A percentile compares a stretch with the other conserved stretches of the same genome.
Conservation (phyloP, 2,888 invertebrate species). For the Acanthosepion esculentum region DNA sequence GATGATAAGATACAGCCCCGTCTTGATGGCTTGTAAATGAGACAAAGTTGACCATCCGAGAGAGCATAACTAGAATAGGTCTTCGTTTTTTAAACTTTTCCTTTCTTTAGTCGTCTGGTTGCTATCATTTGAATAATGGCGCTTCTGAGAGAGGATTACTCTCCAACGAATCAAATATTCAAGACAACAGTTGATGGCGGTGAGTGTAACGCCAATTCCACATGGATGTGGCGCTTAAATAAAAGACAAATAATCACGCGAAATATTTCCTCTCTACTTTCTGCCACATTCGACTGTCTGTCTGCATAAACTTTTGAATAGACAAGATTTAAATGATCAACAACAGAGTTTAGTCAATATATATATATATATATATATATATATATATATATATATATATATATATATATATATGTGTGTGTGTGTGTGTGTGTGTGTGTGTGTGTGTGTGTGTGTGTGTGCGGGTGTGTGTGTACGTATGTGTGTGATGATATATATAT, state of each 20-base stretch:
- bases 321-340: background rate
- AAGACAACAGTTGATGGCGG: background rate
- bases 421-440: too few species aligned
- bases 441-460: too few species aligned
- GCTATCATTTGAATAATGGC: background rate
- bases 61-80: too few species aligned
- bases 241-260: background rate
- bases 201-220: background rate
- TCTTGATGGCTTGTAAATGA: too few species aligned
- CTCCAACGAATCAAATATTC: background rate
- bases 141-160: background rate
- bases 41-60: too few species aligned
- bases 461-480: too few species aligned
- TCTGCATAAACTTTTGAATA: background rate
- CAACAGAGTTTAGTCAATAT: background rate
- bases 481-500: too few species aligned
- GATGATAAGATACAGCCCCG: too few species aligned
- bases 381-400: too few species aligned
- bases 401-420: too few species aligned
- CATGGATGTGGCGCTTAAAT: background rate
- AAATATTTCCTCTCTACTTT: background rate
- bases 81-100: too few species aligned
- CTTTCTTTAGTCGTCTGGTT: background rate
- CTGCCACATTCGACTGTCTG: background rate
- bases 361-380: background rate